Conservation (phyloP, 2,888 invertebrate genomes). For the Xanthia togata region DNA sequence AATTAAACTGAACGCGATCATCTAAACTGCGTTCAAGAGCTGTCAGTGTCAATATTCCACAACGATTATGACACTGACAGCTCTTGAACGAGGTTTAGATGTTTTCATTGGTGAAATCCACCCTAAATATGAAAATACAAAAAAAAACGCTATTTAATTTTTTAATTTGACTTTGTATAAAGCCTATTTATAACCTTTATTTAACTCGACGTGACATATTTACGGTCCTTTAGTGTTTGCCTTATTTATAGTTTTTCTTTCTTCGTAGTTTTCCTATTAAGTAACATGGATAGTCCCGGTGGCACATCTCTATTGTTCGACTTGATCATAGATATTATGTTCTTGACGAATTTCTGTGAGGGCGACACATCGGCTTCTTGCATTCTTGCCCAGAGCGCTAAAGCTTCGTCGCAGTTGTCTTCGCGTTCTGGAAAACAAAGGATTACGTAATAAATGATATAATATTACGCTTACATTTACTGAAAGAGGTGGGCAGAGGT, state of each 20-base stretch:
- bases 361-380: constrained; percentile 84
- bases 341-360: constrained; percentile 82
- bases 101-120: no score
- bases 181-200: not conserved
- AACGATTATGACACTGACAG: no score
- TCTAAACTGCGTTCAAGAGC: no score
- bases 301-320: constrained; percentile 81
- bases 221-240: not conserved
- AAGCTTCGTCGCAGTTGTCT: constrained; percentile 83
- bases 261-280: constrained; percentile 66
- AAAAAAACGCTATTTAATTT: no score
- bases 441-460: not conserved
- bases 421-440: constrained; percentile 83
- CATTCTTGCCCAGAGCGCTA: constrained; percentile 86
- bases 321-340: constrained; percentile 78
- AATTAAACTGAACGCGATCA: no score
- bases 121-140: no score
- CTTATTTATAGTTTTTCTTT: constrained; percentile 59
- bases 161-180: no score
- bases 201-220: not conserved
- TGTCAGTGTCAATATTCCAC: no score
- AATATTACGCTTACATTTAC: not conserved
- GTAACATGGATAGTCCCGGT: constrained; percentile 72
- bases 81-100: no score
- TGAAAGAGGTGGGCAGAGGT: not conserved